phyloP scores from a whole-genome alignment of 2,797 vertebrate species.

The Balearica regulorum region DNA sequence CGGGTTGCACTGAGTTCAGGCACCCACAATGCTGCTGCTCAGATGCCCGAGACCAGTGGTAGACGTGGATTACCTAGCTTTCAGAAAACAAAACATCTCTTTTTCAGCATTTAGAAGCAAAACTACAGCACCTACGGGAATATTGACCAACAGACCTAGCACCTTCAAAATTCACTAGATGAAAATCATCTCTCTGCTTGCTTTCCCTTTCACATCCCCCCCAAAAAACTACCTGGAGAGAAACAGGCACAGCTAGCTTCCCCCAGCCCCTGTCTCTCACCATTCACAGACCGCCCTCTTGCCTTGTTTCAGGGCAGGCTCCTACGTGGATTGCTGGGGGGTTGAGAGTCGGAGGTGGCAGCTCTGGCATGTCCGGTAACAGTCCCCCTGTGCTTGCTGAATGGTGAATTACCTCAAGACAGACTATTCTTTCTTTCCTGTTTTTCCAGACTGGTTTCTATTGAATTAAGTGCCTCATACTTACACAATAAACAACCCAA shows the following conservation, averaged over 20 bases:
- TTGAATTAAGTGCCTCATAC: neutral
- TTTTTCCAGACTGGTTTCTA: neutral
- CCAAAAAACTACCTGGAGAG: rapidly evolving
- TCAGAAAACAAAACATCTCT: neutral
- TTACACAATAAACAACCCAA: neutral
- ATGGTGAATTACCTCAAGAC: neutral
- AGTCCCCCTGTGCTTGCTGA: neutral
- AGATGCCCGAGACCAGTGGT: neutral
- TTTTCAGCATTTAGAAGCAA: neutral
- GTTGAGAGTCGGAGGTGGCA: neutral
- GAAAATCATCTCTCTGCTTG: neutral
- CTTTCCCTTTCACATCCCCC: neutral
- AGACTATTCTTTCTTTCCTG: neutral
- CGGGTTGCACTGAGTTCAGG: neutral
- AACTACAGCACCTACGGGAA: rapidly evolving
- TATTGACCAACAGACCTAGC: neutral
- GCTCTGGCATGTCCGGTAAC: neutral
- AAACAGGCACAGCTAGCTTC: neutral
- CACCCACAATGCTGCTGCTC: neutral
- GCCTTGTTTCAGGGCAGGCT: neutral
- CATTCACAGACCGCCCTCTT: neutral
- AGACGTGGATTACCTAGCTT: neutral
- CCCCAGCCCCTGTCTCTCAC: neutral
- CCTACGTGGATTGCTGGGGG: neutral
- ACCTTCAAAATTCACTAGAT: neutral